Percentiles rank a stretch among this genome's conserved stretches.
These are phyloP conservation scores for Nemapogon koenigi DNA, from an alignment of 2,888 invertebrate genomes.

Conservation along the genomic window DNA sequence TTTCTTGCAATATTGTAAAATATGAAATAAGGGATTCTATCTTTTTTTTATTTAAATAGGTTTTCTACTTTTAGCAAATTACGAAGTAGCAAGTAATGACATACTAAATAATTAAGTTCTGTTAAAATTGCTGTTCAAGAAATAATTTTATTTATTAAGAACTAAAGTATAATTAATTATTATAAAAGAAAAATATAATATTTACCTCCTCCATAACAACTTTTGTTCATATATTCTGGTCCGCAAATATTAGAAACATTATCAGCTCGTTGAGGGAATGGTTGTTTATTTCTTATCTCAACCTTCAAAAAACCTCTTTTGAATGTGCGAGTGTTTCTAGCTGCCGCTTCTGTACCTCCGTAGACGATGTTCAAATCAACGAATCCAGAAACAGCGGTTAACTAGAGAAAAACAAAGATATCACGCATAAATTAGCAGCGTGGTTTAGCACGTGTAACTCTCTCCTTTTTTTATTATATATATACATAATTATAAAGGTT, in stretches of 20 bases:
- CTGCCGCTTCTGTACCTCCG: slow-evolving; percentile 68
- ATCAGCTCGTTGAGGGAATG: slow-evolving; percentile 65
- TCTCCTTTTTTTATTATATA: background rate
- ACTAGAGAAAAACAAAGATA: slow-evolving; percentile 26
- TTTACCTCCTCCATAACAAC: slow-evolving; percentile 70
- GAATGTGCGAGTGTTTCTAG: slow-evolving; percentile 64
- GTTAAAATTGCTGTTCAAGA: too few species aligned
- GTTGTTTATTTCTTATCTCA: slow-evolving; percentile 62
- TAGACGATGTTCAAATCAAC: slow-evolving; percentile 77
- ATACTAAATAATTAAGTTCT: too few species aligned
- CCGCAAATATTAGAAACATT: slow-evolving; percentile 68
- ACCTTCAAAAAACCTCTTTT: slow-evolving; percentile 65
- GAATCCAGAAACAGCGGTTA: slow-evolving; percentile 65
- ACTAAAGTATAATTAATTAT: too few species aligned
- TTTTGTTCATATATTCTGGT: slow-evolving; percentile 52
- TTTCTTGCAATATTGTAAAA: too few species aligned
- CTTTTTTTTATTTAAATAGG: too few species aligned
- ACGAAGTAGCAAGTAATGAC: too few species aligned
- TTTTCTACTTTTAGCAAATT: too few species aligned
- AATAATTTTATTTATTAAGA: too few species aligned
- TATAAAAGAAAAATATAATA: background rate
- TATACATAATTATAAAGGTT: too few species aligned
- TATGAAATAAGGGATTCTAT: too few species aligned
- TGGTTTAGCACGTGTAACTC: background rate
- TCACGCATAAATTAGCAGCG: background rate